Evolutionary conservation across 2,113 vertebrate genomes (phyloP), one percentile per base, ranked within the genome.

Genomic region (Acinonyx jubatus): DNA sequence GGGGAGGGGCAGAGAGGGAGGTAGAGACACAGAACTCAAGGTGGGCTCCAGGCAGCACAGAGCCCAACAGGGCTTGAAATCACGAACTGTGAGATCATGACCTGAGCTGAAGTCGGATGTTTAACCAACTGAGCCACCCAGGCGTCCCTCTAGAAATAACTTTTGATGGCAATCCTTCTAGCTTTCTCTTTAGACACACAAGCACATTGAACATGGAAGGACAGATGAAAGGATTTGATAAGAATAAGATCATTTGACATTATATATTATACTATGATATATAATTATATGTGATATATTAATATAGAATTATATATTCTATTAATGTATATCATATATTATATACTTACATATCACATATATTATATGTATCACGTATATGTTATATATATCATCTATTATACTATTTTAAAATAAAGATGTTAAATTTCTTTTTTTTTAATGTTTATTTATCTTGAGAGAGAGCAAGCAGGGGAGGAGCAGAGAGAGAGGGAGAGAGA

Each of bases 331-430:
- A 50, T 1, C 16, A 79, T 79, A 50, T 79, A 66, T 66, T 66
- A 66, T 66, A 52, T 79, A 52, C 16, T 52, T 52, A 52, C 10
- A 79, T 79, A 33, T 52, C 18, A 79, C 7, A 78, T 76, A 76
- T 78, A 38, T 57, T 68, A 73, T 31, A 73, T 89, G 19, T 89
- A 63, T 76, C 21, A 61, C 57, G 4, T 25, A 57, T 29, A 61
- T 23, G 31, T 38, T 68, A 73, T 41, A 73, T 76, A 31, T 89
- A 45, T 63, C 57, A 61, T 61, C 57, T 23, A 79, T 50, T 76
- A 76, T 38, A 74, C 12, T 71, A 52, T n/a, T 93, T 90, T 79
- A 10, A 91, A 83, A 57, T 83, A 88, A 95, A 93, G 48, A 79
- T 16, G 25, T 78, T 61, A 94, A 57, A 48, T 89, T 91, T 76